phyloP scores from a whole-genome alignment of 2,888 invertebrate species.

The Margaritifera margaritifera region DNA sequence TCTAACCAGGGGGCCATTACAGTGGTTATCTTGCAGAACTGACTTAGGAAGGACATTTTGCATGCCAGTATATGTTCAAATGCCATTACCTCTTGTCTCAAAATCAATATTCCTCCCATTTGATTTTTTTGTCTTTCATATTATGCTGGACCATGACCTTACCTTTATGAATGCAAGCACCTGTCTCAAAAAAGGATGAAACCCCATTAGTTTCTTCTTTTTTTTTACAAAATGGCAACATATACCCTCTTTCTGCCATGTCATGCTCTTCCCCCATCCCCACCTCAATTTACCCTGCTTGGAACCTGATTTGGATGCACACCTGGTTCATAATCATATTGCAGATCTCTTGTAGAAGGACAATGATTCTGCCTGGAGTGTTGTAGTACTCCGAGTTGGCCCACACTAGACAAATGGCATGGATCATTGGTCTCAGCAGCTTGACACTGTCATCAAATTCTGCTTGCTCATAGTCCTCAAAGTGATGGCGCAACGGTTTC shows the following conservation, averaged over 20 bases:
- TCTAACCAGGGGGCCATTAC: too few relatives aligned
- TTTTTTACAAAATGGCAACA: background rate
- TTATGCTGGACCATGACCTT: too few relatives aligned
- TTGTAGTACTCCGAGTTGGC: constrained; percentile 90
- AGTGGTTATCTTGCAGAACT: too few relatives aligned
- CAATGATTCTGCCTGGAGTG: constrained; percentile 89
- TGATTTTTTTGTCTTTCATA: too few relatives aligned
- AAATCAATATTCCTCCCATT: too few relatives aligned
- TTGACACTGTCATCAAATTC: constrained; percentile 74
- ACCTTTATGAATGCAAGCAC: too few relatives aligned
- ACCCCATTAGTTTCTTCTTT: background rate
- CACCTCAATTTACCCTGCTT: background rate
- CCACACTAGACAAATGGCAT: constrained; percentile 92
- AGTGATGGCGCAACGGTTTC: constrained; percentile 86
- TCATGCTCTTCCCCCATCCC: background rate
- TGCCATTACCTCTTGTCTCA: too few relatives aligned
- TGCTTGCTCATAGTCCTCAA: constrained; percentile 80
- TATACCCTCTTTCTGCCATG: too few relatives aligned
- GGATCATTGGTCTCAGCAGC: constrained; percentile 86
- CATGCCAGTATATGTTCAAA: too few relatives aligned
- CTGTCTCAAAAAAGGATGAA: too few relatives aligned
- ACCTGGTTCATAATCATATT: constrained; percentile 92
- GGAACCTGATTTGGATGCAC: constrained; percentile 41
- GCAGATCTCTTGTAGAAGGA: constrained; percentile 89
- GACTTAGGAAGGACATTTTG: background rate